These are phyloP conservation scores for Haplotaxodon microlepis DNA, from an alignment of 2,113 vertebrate species.

Conservation along the genomic window DNA sequence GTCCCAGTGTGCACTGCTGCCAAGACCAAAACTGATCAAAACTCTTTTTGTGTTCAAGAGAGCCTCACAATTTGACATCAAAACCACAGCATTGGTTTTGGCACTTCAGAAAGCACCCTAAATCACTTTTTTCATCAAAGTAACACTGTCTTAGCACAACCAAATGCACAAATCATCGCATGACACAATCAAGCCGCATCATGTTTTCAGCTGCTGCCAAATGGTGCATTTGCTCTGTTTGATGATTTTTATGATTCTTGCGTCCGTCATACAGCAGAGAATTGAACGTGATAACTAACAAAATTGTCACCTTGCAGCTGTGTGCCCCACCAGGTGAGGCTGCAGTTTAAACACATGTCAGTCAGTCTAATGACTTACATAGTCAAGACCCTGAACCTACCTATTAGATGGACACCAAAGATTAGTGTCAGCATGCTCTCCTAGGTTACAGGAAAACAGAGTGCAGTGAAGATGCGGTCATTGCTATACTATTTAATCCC, in stretches of 20 bases:
- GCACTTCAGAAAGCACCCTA: background rate
- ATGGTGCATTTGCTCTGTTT: background rate
- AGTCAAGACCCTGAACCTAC: background rate
- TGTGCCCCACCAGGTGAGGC: background rate
- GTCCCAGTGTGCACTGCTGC: background rate
- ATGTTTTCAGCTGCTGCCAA: background rate
- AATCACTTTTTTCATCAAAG: background rate
- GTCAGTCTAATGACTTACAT: background rate
- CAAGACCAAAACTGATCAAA: constrained; percentile 21
- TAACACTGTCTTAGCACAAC: background rate
- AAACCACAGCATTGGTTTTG: constrained; percentile 9
- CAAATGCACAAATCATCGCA: background rate
- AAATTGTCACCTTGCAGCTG: background rate
- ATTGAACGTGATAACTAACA: background rate
- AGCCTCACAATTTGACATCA: constrained; percentile 7
- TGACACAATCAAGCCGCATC: background rate
- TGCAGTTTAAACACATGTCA: background rate
- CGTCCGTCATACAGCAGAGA: background rate
- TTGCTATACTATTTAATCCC: background rate
- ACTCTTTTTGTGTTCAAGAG: background rate
- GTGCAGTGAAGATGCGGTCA: background rate
- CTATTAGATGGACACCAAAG: background rate
- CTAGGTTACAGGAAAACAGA: background rate
- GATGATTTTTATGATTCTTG: background rate
- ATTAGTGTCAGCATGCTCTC: background rate